phyloP scores from a whole-genome alignment of 1,140 invertebrate species.

The Ericerus pela region DNA sequence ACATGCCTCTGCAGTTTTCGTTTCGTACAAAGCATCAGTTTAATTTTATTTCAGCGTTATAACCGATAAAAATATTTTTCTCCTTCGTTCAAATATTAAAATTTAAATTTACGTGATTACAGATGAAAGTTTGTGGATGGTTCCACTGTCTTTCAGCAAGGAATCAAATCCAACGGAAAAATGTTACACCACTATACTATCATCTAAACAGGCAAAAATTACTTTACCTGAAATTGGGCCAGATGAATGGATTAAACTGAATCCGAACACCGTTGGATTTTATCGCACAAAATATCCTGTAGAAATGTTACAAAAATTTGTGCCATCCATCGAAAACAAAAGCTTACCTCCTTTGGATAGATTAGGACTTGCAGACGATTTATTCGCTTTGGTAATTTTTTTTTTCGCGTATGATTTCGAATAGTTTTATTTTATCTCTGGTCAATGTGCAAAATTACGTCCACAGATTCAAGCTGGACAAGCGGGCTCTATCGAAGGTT shows the following conservation, averaged over 20 bases:
- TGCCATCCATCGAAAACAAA: slow-evolving; percentile 62
- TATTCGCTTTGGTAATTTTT: slow-evolving; percentile 59
- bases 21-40: no score
- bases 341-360: slow-evolving; percentile 76
- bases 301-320: slow-evolving; percentile 57
- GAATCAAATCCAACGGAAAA: slow-evolving; percentile 49
- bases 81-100: neutral
- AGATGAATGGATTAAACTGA: slow-evolving; percentile 76
- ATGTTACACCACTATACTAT: slow-evolving; percentile 45
- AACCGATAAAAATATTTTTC: neutral
- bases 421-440: neutral
- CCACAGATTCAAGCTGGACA: slow-evolving; percentile 56
- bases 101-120: slow-evolving; percentile 14
- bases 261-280: slow-evolving; percentile 67
- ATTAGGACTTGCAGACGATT: slow-evolving; percentile 77
- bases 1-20: no score
- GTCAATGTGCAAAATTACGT: neutral
- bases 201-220: slow-evolving; percentile 38
- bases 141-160: slow-evolving; percentile 75
- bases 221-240: slow-evolving; percentile 43
- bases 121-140: slow-evolving; percentile 57
- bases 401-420: neutral
- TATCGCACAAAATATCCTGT: slow-evolving; percentile 75
- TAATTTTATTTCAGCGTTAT: no score
- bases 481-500: slow-evolving; percentile 57